Evolutionary conservation across 2,888 invertebrate species (phyloP).

Genomic region (Drosophila paranaensis): DNA sequence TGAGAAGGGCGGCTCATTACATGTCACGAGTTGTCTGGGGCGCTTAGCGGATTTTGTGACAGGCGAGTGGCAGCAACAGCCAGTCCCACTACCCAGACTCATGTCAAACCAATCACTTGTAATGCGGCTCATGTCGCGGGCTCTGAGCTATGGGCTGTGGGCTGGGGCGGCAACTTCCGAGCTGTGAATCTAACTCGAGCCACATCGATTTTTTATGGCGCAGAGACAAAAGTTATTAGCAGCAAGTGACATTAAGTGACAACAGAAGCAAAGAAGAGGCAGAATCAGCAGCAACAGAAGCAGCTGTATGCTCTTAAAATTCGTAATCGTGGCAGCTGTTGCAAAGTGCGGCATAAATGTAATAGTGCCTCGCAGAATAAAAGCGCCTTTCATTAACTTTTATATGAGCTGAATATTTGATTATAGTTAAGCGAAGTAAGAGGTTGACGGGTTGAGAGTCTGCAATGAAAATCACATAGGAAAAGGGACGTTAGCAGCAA

Average conservation of each 20-base stretch:
- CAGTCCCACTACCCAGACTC: background rate
- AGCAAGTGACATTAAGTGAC: constrained; percentile 62
- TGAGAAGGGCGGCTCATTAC: constrained; percentile 39
- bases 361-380: constrained; percentile 12
- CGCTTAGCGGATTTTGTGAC: constrained; percentile 67
- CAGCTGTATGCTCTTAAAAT: constrained; percentile 20
- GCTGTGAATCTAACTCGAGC: constrained; percentile 41
- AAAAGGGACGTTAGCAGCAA: background rate
- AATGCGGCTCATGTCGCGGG: constrained; percentile 54
- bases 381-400: constrained; percentile 17
- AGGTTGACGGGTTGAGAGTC: background rate
- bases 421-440: constrained; percentile 1
- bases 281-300: constrained; percentile 23
- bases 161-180: constrained; percentile 9
- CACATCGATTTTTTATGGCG: constrained; percentile 63
- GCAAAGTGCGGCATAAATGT: constrained; percentile 33
- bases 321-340: constrained; percentile 26
- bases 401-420: constrained; percentile 9
- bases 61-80: constrained; percentile 52
- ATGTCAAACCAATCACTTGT: constrained; percentile 69
- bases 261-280: constrained; percentile 18
- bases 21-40: constrained; percentile 61
- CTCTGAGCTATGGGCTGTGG: constrained; percentile 5
- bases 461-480: background rate
- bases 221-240: constrained; percentile 72